Conservation (phyloP, 2,888 invertebrate genomes). For the Epinotia ramella region DNA sequence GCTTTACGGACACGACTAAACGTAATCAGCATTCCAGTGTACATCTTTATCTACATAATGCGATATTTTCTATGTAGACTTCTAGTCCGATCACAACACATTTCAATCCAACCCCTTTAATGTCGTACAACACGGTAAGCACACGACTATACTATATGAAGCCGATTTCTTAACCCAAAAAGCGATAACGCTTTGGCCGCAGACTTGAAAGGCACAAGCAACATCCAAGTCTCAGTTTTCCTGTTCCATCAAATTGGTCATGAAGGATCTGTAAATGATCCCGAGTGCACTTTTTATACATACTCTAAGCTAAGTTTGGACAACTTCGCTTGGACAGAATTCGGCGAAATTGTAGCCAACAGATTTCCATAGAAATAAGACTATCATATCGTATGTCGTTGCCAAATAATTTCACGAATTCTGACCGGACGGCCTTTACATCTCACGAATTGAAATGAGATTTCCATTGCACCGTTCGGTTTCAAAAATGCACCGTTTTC, state of each 20-base stretch:
- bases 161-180: too few species aligned
- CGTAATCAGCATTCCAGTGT: too few species aligned
- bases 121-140: neutral
- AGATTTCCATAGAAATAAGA: neutral
- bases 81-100: neutral
- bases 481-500: neutral
- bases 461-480: neutral
- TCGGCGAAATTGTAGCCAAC: neutral
- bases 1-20: neutral
- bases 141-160: too few species aligned
- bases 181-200: neutral
- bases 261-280: neutral
- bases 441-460: too few species aligned
- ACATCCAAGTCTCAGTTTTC: neutral
- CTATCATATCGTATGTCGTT: neutral
- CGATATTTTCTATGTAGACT: too few species aligned
- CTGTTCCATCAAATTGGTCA: neutral
- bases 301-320: neutral
- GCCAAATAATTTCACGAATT: too few species aligned
- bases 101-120: neutral
- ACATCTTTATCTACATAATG: too few species aligned
- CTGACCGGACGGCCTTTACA: too few species aligned
- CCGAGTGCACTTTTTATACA: neutral
- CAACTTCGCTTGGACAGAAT: too few species aligned
- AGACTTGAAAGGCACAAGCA: constrained; percentile 6